A percentile compares a stretch with the other conserved stretches of the same genome.
These are phyloP conservation scores for Pseudomugil gertrudae DNA, from an alignment of 2,797 vertebrate genomes.

Conservation along the genomic window DNA sequence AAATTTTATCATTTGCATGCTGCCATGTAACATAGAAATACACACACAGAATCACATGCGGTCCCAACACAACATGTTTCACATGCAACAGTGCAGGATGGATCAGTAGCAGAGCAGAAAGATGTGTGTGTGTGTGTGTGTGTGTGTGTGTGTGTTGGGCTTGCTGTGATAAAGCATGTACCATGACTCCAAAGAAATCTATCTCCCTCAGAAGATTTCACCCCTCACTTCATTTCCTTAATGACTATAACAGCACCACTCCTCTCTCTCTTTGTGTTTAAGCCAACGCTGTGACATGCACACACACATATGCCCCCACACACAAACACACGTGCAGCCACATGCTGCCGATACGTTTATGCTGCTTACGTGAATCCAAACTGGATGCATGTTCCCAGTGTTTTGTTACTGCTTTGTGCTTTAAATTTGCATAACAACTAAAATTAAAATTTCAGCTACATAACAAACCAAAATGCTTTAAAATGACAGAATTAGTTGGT, in stretches of 20 bases:
- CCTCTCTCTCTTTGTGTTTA: slow-evolving; percentile 48
- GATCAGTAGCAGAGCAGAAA: slow-evolving; percentile 67
- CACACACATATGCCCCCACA: slow-evolving; percentile 21
- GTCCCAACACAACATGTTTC: slow-evolving; percentile 26
- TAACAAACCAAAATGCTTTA: neutral
- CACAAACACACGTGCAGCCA: slow-evolving; percentile 1
- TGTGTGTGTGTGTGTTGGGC: slow-evolving; percentile 25
- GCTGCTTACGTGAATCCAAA: neutral
- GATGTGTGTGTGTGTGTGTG: slow-evolving; percentile 52
- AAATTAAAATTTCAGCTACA: slow-evolving; percentile 12
- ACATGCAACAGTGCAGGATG: slow-evolving; percentile 43
- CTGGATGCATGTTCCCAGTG: slow-evolving; percentile 14
- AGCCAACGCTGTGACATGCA: slow-evolving; percentile 21
- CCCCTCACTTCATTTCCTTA: slow-evolving; percentile 78
- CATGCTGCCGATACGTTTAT: neutral
- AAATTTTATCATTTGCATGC: neutral
- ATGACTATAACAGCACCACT: slow-evolving; percentile 69
- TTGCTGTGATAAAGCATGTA: slow-evolving; percentile 73
- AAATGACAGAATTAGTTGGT: neutral
- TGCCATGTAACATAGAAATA: slow-evolving; percentile 16
- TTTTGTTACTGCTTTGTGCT: slow-evolving; percentile 10
- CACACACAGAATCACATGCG: slow-evolving; percentile 23
- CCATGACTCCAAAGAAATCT: slow-evolving; percentile 74
- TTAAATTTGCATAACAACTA: slow-evolving; percentile 12
- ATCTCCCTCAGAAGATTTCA: slow-evolving; percentile 73